Base-by-base conservation (phyloP, 2,888 invertebrate species). In the Drosophila peninsularis region DNA sequence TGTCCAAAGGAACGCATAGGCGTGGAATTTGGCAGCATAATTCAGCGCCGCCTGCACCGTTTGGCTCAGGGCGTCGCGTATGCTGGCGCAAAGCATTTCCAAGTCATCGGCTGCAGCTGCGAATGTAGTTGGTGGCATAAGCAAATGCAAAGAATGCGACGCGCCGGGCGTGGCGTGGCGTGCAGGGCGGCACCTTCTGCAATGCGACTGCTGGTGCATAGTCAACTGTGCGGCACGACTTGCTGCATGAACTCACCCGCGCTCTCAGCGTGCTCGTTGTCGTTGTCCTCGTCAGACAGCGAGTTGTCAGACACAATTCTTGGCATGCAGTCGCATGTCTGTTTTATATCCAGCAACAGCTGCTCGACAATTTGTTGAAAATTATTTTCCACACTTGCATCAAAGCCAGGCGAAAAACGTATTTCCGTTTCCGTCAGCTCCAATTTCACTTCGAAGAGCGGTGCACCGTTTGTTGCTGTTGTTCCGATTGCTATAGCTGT, bases 381-480 rank as follows among this genome's bases (percentile, higher is more conserved):
- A 62, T 96, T 96, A 72, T 94, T 94, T 9, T 93, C 91, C 83
- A 95, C 94, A 24, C 95, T 94, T 53, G 94, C 86, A 68, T 96
- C 95, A 83, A 97, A 92, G 0, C 96, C 95, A 5, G 98, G 98
- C 44, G 94, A 93, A 91, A 96, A 97, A 71, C 94, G 93, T 85
- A 98, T 95, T 72, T 88, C 94, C 65, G 95, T 95, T 80, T 95
- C 95, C 78, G 94, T 94, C 37, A 98, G 93, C 90, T 96, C 95
- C 75, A 97, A 94, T 67, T 94, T 93, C 13, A 98, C 94, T 93
- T 97, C 96, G 92, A 97, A 95, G 55, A 98, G 94, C 1, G 98
- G 96, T 64, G 78, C 66, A 88, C 76, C 80, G 78, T 70, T 80
- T 60, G 62, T 47, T 64, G 72, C 60, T 55, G 64, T 54, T 54